phyloP scores from a whole-genome alignment of 2,797 vertebrate genomes.

The Scolopax bukidnonensis region DNA sequence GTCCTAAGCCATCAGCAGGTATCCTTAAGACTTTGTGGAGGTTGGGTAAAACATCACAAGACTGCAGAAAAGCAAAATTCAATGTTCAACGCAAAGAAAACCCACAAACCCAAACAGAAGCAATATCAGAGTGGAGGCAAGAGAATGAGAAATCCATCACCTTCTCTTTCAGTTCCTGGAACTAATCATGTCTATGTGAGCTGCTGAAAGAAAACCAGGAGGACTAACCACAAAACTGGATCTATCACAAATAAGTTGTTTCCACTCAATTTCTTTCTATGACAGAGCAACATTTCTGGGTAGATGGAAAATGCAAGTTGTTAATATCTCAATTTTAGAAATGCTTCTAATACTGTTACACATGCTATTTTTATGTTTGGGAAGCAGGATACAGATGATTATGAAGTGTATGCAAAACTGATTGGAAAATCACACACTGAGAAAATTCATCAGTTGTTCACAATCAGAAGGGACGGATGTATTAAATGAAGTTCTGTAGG shows the following conservation, averaged over 20 bases:
- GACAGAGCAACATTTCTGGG: neutral
- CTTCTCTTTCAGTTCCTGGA: neutral
- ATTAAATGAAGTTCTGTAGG: neutral
- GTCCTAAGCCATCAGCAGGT: neutral
- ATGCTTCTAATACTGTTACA: conserved; percentile 1
- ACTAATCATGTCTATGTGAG: neutral
- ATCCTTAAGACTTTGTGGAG: neutral
- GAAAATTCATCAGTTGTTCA: conserved; percentile 30
- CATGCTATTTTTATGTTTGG: conserved; percentile 37
- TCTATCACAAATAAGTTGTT: neutral
- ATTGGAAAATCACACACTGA: conserved; percentile 54
- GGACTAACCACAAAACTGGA: neutral
- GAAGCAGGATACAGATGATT: conserved; percentile 60
- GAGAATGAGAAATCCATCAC: neutral
- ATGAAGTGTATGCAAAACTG: conserved; percentile 51
- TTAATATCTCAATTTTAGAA: neutral
- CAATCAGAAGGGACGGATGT: neutral
- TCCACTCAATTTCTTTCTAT: neutral
- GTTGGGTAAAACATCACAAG: neutral
- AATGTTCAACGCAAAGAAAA: neutral
- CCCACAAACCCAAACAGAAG: neutral
- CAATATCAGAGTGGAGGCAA: rapidly evolving
- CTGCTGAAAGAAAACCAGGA: neutral
- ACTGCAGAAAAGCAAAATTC: neutral
- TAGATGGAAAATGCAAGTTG: neutral